Evolutionary conservation across 1,140 invertebrate species (phyloP).

Genomic region (Palaemon carinicauda): DNA sequence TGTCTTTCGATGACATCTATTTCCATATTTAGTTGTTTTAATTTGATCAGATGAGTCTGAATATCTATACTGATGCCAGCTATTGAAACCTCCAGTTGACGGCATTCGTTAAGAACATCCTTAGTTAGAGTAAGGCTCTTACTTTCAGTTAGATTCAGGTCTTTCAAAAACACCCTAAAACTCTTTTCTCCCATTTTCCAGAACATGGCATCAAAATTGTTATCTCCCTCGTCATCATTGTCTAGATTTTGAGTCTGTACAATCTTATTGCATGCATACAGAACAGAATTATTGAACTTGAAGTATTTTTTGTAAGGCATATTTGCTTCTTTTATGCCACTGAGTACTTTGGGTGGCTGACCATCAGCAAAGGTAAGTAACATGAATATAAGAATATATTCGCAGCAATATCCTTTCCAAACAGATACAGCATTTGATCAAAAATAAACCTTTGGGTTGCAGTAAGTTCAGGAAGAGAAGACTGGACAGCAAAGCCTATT

Average conservation of each 20-base stretch:
- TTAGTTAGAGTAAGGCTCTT: conserved; percentile 7
- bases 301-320: conserved; percentile 9
- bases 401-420: neutral
- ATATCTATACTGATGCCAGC: neutral
- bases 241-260: too few relatives aligned
- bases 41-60: neutral
- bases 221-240: neutral
- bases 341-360: neutral
- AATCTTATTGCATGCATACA: neutral
- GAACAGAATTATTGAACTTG: conserved; percentile 4
- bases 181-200: conserved; percentile 5
- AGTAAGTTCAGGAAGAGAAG: neutral
- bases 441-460: neutral
- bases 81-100: neutral
- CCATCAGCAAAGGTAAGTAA: conserved; percentile 15
- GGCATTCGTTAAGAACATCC: too few relatives aligned
- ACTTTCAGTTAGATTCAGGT: neutral
- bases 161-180: neutral
- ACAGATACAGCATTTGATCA: neutral
- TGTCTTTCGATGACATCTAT: neutral
- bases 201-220: neutral
- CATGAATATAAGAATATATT: conserved; percentile 19
- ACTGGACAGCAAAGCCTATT: neutral
- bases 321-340: neutral
- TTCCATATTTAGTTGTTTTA: neutral